These are phyloP conservation scores for Ladona fulva DNA, from an alignment of 1,140 invertebrate genomes.

Conservation along the genomic window DNA sequence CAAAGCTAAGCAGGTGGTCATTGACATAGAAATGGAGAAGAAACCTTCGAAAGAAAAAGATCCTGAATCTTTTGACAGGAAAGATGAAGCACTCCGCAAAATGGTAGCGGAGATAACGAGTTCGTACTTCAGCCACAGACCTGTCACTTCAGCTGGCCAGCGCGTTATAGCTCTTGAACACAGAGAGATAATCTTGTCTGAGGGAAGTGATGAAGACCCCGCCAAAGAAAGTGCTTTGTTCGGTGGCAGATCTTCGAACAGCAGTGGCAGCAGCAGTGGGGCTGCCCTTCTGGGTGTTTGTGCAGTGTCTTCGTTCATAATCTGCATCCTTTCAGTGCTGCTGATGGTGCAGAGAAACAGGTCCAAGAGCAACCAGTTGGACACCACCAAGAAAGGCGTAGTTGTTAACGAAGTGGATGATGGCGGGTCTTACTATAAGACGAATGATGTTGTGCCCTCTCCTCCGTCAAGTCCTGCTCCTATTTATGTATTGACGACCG, in stretches of 20 bases:
- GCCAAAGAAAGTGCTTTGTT: neutral
- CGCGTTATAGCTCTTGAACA: conserved; percentile 50
- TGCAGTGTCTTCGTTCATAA: conserved; percentile 58
- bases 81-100: conserved; percentile 30
- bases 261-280: conserved; percentile 54
- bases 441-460: neutral
- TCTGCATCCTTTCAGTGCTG: conserved; percentile 52
- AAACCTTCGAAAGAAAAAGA: conserved; percentile 25
- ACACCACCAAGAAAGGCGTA: conserved; percentile 12
- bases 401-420: conserved; percentile 15
- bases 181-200: conserved; percentile 51
- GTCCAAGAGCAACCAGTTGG: conserved; percentile 26
- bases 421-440: neutral
- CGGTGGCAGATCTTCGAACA: conserved; percentile 36
- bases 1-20: conserved; percentile 43
- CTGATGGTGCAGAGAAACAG: conserved; percentile 46
- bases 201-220: conserved; percentile 24
- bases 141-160: conserved; percentile 33
- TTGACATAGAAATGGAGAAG: conserved; percentile 24
- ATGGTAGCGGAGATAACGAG: conserved; percentile 55
- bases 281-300: conserved; percentile 59
- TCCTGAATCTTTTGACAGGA: conserved; percentile 25
- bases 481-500: conserved; percentile 17
- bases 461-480: conserved; percentile 1
- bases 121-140: conserved; percentile 48